phyloP scores from a whole-genome alignment of 1,140 invertebrate species.

The Drosophila kepulauana region DNA sequence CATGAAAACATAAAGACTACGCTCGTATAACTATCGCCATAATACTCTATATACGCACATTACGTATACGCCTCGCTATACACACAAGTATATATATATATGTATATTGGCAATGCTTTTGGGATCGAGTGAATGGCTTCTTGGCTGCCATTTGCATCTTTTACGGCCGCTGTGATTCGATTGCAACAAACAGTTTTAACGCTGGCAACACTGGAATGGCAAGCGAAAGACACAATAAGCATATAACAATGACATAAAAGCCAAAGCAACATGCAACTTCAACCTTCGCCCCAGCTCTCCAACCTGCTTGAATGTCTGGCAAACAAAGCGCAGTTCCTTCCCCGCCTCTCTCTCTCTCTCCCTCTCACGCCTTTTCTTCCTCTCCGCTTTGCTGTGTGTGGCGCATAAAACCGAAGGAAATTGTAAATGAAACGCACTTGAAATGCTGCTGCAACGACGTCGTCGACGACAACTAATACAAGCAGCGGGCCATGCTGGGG shows the following conservation, averaged over 20 bases:
- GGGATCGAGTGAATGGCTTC: constrained; percentile 40
- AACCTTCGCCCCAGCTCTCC: neutral
- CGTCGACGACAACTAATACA: constrained; percentile 26
- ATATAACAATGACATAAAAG: constrained; percentile 75
- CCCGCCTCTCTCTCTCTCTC: constrained; percentile 29
- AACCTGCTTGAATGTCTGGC: neutral
- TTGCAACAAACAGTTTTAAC: constrained; percentile 77
- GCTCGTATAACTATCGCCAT: neutral
- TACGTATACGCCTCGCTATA: constrained; percentile 41
- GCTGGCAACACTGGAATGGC: constrained; percentile 16
- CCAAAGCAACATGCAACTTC: constrained; percentile 57
- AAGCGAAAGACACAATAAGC: constrained; percentile 62
- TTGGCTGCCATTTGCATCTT: constrained; percentile 73
- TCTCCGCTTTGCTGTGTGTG: constrained; percentile 45
- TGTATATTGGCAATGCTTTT: constrained; percentile 30
- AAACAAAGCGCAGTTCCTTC: neutral
- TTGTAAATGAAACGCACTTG: constrained; percentile 82
- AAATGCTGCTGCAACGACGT: constrained; percentile 61
- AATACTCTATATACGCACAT: constrained; percentile 7
- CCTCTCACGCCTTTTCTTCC: too few relatives aligned
- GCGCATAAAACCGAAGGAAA: constrained; percentile 75
- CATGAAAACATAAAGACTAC: neutral
- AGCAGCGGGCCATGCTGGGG: constrained; percentile 24
- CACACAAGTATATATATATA: neutral
- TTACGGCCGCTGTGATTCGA: constrained; percentile 78